Base-by-base conservation (phyloP, 2,113 vertebrate species). In the Electrona antarctica region DNA sequence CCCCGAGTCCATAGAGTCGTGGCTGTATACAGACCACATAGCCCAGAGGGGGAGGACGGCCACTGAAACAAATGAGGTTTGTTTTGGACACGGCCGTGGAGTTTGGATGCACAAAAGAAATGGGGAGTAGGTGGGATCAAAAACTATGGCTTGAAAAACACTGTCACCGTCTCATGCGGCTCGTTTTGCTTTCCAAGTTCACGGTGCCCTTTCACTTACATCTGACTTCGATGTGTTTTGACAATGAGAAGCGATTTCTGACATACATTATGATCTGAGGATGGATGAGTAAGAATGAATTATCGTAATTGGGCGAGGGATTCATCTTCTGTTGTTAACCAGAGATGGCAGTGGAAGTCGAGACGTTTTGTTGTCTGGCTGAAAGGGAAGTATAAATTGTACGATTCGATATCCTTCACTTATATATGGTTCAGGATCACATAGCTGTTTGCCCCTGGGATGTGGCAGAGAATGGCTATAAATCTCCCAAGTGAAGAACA, bases 41-140 rank as follows among this genome's bases (percentile, higher is more conserved):
- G 71, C 60, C 64, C 41, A 51, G 47, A 8, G n/a, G 41, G 81
- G 60, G 64, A 74, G 67, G 69, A 79, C 63, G 58, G 73, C 70
- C 77, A 77, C 78, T 84, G 67, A 59, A 75, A 78, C 78, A 88
- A 60, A 88, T 72, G 71, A 87, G 76, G 79, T 82, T 78, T 87
- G 80, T 80, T 91, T 84, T 87, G 72, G 84, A 73, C 72, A 78
- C 33, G 57, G 78, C 76, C 65, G 4, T 74, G 87, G 67, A 73
- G 70, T 68, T 71, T 21, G 6, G 46, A 71, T 33, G 10, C 71
- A 54, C 50, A 80, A 84, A 73, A 77, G 71, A 60, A 68, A 74
- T 8, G 47, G 13, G 33, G 75, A 73, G 33, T 65, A 82, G 75
- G 80, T 78, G 66, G 66, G 75, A 88, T 87, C 72, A 82, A 79